Evolutionary conservation across 2,797 vertebrate species (phyloP).

Genomic region (Gymnocypris eckloni): DNA sequence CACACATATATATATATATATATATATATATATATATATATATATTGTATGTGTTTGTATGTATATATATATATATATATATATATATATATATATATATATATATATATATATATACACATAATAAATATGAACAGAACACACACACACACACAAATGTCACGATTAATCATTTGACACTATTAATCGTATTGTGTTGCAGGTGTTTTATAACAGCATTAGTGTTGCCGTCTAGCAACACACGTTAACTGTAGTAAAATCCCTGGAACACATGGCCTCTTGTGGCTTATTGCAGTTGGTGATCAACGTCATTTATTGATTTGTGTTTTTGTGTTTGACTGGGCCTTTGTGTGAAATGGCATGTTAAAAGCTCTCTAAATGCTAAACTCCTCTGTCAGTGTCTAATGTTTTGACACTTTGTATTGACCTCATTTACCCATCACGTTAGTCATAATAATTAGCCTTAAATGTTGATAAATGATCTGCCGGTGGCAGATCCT

Average conservation of each 20-base stretch:
- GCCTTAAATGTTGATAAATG: slow-evolving; percentile 71
- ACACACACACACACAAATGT: no score
- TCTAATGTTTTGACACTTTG: slow-evolving; percentile 64
- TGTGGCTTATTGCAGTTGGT: slow-evolving; percentile 36
- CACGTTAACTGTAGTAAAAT: neutral
- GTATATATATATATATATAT: no score
- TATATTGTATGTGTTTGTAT: no score
- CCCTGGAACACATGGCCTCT: slow-evolving; percentile 6
- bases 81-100: no score
- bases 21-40: no score
- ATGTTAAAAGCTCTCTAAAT: slow-evolving; percentile 62
- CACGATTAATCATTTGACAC: no score
- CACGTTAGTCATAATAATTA: slow-evolving; percentile 69
- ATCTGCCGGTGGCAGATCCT: neutral
- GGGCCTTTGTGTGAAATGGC: slow-evolving; percentile 35
- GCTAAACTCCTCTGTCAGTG: slow-evolving; percentile 58
- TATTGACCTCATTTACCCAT: slow-evolving; percentile 68
- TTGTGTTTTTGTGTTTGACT: slow-evolving; percentile 32
- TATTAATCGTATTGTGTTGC: neutral
- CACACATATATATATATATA: no score
- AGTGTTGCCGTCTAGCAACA: neutral
- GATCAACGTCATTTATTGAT: slow-evolving; percentile 38
- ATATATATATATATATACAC: no score
- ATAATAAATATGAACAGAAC: no score
- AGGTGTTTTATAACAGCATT: neutral